phyloP scores from a whole-genome alignment of 2,797 vertebrate genomes.

The Leptodactylus fallax region DNA sequence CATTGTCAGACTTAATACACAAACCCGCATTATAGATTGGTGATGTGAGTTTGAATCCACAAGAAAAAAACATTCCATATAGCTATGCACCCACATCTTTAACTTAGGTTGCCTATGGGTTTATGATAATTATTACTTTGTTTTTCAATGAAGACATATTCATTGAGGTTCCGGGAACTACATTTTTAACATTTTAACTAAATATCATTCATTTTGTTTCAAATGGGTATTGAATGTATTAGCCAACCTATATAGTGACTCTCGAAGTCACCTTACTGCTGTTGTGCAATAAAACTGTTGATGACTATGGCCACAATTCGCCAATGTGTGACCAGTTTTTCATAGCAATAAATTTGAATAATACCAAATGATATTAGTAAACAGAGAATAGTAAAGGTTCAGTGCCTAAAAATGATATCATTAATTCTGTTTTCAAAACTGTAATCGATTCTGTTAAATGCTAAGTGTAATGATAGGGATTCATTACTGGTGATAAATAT shows the following conservation, averaged over 20 bases:
- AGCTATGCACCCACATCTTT: too few relatives aligned
- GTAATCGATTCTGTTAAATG: conserved; percentile 11
- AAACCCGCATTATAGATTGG: too few relatives aligned
- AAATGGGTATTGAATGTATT: neutral
- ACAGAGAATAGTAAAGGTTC: neutral
- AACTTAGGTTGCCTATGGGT: too few relatives aligned
- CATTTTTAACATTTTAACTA: too few relatives aligned
- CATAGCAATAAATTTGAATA: neutral
- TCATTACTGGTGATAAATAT: conserved; percentile 42
- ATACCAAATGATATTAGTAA: neutral
- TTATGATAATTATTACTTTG: too few relatives aligned
- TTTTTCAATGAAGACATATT: too few relatives aligned
- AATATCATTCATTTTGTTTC: too few relatives aligned
- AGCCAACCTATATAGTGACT: neutral
- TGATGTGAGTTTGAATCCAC: too few relatives aligned
- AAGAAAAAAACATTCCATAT: too few relatives aligned
- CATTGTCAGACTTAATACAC: too few relatives aligned
- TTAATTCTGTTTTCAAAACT: conserved; percentile 19
- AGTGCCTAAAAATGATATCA: neutral
- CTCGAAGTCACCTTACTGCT: neutral
- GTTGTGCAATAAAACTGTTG: neutral
- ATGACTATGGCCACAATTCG: neutral
- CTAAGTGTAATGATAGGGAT: conserved; percentile 14
- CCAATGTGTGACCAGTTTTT: neutral
- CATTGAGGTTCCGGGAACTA: too few relatives aligned